Evolutionary conservation across 2,113 vertebrate species (phyloP).

Genomic region (Lophura nycthemera): DNA sequence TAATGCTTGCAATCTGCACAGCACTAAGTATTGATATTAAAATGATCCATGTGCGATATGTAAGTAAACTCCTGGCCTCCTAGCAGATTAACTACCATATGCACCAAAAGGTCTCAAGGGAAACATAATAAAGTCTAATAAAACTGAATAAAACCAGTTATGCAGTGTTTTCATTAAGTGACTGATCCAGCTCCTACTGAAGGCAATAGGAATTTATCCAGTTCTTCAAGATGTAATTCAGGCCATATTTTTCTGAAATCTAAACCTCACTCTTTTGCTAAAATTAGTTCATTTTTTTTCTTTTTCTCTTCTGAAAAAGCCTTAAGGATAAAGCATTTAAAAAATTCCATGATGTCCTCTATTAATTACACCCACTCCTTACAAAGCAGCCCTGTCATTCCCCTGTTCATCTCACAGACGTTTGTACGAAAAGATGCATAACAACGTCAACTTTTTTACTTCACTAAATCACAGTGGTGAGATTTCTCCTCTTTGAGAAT

Average conservation of each 20-base stretch:
- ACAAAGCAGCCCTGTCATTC: not conserved
- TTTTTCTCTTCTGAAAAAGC: not conserved
- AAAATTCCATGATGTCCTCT: not conserved
- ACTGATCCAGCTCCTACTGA: not conserved
- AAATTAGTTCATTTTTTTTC: not conserved
- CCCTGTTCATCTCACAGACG: not conserved
- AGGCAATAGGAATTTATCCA: not conserved
- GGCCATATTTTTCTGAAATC: not conserved
- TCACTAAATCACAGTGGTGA: not conserved
- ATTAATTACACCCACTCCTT: not conserved
- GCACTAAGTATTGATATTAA: not conserved
- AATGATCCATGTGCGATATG: not conserved
- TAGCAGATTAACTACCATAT: not conserved
- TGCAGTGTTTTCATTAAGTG: not conserved
- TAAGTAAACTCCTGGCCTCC: not conserved
- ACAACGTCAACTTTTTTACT: not conserved
- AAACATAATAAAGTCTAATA: not conserved
- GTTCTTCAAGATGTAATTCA: not conserved
- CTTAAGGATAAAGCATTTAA: not conserved
- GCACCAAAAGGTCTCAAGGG: not conserved
- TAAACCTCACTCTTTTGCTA: not conserved
- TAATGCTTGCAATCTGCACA: not conserved
- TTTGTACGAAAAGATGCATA: not conserved
- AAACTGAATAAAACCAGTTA: not conserved
- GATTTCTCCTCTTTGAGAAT: not conserved